Evolutionary conservation across 2,888 invertebrate genomes (phyloP).

Genomic region (Conomelus anceps): DNA sequence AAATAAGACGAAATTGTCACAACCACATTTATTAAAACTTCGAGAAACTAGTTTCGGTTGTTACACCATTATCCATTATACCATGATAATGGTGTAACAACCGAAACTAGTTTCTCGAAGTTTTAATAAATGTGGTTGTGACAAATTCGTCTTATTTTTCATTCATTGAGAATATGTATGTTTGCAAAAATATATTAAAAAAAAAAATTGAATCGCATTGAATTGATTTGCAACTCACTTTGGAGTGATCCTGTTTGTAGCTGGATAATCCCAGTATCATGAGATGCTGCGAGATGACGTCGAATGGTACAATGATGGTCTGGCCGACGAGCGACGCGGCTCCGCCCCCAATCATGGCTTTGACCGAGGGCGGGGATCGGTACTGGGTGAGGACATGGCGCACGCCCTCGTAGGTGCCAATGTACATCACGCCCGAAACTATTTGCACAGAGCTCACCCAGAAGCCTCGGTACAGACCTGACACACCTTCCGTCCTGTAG

Average conservation of each 20-base stretch:
- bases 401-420: constrained; percentile 88
- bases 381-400: constrained; percentile 67
- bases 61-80: too few relatives aligned
- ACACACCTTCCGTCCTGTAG: constrained; percentile 70
- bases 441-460: constrained; percentile 89
- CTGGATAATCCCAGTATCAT: constrained; percentile 77
- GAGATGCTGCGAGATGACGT: constrained; percentile 92
- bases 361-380: constrained; percentile 52
- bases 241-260: constrained; percentile 18
- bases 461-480: constrained; percentile 88
- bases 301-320: constrained; percentile 93
- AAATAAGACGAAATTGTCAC: too few relatives aligned
- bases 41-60: too few relatives aligned
- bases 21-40: too few relatives aligned
- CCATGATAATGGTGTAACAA: too few relatives aligned
- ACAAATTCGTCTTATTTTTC: too few relatives aligned
- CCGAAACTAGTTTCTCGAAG: too few relatives aligned
- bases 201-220: background rate
- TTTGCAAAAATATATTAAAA: too few relatives aligned
- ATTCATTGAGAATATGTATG: too few relatives aligned
- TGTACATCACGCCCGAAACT: constrained; percentile 81
- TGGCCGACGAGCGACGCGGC: constrained; percentile 89
- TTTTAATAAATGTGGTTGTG: too few relatives aligned
- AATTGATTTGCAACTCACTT: constrained; percentile 21
- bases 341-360: constrained; percentile 82